Evolutionary conservation across 2,888 invertebrate genomes (phyloP), one percentile per base, ranked within the genome.

Genomic region (Eulithis testata): DNA sequence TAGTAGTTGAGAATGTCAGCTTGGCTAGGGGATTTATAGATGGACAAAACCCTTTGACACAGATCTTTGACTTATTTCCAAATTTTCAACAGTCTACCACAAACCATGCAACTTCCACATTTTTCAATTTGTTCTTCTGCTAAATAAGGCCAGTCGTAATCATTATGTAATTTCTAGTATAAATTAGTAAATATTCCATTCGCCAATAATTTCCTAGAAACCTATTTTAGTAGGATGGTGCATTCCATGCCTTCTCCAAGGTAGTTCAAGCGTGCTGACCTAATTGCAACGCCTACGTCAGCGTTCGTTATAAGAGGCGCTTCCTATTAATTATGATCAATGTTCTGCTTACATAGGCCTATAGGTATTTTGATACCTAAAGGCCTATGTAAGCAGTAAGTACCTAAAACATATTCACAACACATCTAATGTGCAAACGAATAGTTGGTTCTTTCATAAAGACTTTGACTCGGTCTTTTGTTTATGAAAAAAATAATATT

Each of bases 241-340:
- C 55, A 49, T 53, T 54, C 51, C 55, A 49, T 53, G 58, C 51
- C 58, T 55, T 51, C 59, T 55, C 45, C 45, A 51, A 55, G 55
- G 50, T 60, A 60, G 55, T 37, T 51, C 55, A 45, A 54, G 59
- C 66, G 59, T 27, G 45, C 55, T 66, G 66, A 66, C 59, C 62
- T 66, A 59, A 66, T 66, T 62, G 51, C 55, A 51, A 62, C 14
- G 45, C 40, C 45, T 12, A 36, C 50, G 44, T 66, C 59, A 63
- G 59, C 56, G 59, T 60, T 64, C 59, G 49, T 55, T 36, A 11
- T 55, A 50, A 50, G 53, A 58, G 58, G 47, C 58, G 37, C 27
- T 59, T 55, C 59, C 44, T 60, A 44, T 44, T 59, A 50, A 54
- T 54, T 62, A 45, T 12, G 36, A 27, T 53, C 52, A 6, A 45